Base-by-base conservation (phyloP, 2,888 invertebrate species). In the Brachynemurus nebulosus region DNA sequence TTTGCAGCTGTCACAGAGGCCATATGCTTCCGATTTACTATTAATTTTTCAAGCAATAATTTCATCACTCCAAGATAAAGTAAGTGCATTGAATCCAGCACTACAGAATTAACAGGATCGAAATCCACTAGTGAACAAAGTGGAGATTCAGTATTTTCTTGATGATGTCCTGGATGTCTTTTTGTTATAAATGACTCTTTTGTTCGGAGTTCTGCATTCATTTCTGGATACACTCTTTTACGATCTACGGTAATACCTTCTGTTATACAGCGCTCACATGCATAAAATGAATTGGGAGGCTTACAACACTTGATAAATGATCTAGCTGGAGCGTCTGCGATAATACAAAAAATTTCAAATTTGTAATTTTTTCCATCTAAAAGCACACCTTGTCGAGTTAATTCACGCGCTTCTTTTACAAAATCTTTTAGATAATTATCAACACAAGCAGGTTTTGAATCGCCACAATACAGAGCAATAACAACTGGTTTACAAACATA, bases 261-360 rank as follows among this genome's bases (percentile, higher is more conserved):
- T 5, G 45, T 30, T 6, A 23, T 43, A 19, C 50, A 50, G 12
- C 50, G 40, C 44, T 50, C 49, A 40, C 49, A 50, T 14, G 27
- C 45, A 45, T 43, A 48, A 45, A 47, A 52, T 11, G 25, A 46
- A 21, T 45, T 45, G 12, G 45, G 45, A 11, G 39, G 42, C 38
- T 48, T 48, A 16, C 38, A 43, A 42, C 48, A 46, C 39, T 48
- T 49, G 1, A 50, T 27, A 17, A 45, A 50, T 11, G 49, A 45
- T 17, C 49, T 39, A n/a, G 51, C 50, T 12, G 42, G 49, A 12
- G 46, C 41, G 36, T 51, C 48, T 8, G 45, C 39, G 3, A 44
- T 39, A 16, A 49, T 17, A 6, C 39, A 45, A 4, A 41, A 33
- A 33, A 52, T 40, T 42, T 27, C 18, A 8, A 52, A 52, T 2